Conservation (phyloP, 1,140 invertebrate species). For the Homarus americanus region DNA sequence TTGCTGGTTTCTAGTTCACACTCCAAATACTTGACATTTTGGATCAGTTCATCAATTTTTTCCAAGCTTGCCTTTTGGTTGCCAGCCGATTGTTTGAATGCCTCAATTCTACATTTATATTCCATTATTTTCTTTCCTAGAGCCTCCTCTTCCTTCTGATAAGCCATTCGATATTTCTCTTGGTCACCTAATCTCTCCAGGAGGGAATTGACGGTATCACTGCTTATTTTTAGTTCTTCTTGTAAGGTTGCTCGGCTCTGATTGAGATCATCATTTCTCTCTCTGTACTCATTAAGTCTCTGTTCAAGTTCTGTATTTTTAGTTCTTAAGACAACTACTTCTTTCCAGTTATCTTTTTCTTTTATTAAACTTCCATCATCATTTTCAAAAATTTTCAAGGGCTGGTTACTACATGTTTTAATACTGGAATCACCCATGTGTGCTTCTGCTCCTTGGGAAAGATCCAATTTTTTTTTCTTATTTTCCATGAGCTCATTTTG, state of each 20-base stretch:
- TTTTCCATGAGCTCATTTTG: background rate
- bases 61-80: background rate
- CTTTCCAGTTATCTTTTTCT: constrained; percentile 3
- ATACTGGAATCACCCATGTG: background rate
- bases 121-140: constrained; percentile 14
- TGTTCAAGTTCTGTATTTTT: background rate
- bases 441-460: background rate
- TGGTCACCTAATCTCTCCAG: constrained; percentile 8
- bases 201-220: background rate
- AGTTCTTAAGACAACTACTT: constrained; percentile 7
- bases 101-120: background rate
- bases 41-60: constrained; percentile 16
- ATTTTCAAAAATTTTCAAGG: background rate
- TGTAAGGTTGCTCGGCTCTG: background rate
- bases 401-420: too few species aligned
- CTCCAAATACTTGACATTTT: constrained; percentile 9
- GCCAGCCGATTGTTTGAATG: background rate
- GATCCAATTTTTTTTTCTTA: background rate
- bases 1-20: background rate
- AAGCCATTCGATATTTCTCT: constrained; percentile 11
- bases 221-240: constrained; percentile 30
- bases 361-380: background rate
- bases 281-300: background rate
- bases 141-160: background rate
- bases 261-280: background rate